Evolutionary conservation across 2,888 invertebrate species (phyloP).

Genomic region (Rhimphoctona megacephalus): DNA sequence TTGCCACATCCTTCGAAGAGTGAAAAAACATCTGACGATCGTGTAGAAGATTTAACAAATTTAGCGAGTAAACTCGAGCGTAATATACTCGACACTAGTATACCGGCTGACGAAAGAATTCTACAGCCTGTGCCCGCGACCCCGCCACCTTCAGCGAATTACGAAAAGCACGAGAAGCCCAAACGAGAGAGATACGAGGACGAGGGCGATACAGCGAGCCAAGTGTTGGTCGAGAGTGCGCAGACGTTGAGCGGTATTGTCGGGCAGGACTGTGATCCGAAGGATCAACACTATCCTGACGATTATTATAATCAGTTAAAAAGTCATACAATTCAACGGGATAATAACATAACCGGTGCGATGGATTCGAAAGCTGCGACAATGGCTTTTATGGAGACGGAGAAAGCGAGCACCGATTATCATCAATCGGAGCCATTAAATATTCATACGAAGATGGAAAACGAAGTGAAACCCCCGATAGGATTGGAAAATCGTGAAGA

Average conservation of each 20-base stretch:
- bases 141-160: slow-evolving; percentile 80
- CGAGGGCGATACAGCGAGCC: slow-evolving; percentile 19
- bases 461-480: background rate
- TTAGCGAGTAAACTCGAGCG: slow-evolving; percentile 77
- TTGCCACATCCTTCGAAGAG: slow-evolving; percentile 76
- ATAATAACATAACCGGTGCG: slow-evolving; percentile 27
- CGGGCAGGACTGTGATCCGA: slow-evolving; percentile 26
- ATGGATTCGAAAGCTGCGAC: slow-evolving; percentile 76
- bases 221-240: slow-evolving; percentile 51
- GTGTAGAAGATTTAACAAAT: slow-evolving; percentile 29
- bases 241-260: slow-evolving; percentile 69
- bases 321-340: background rate
- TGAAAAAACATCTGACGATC: slow-evolving; percentile 8
- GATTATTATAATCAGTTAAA: slow-evolving; percentile 8
- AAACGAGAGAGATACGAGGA: slow-evolving; percentile 28
- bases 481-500: slow-evolving; percentile 22
- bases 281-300: slow-evolving; percentile 42
- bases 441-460: background rate
- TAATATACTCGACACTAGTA: slow-evolving; percentile 75
- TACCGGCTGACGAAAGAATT: slow-evolving; percentile 69
- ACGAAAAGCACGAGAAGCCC: slow-evolving; percentile 74
- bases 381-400: slow-evolving; percentile 78
- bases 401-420: slow-evolving; percentile 65
- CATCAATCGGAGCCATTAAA: background rate
- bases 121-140: slow-evolving; percentile 77